Evolutionary conservation across 2,797 vertebrate genomes (phyloP).

Genomic region (Gymnothorax reevesii): DNA sequence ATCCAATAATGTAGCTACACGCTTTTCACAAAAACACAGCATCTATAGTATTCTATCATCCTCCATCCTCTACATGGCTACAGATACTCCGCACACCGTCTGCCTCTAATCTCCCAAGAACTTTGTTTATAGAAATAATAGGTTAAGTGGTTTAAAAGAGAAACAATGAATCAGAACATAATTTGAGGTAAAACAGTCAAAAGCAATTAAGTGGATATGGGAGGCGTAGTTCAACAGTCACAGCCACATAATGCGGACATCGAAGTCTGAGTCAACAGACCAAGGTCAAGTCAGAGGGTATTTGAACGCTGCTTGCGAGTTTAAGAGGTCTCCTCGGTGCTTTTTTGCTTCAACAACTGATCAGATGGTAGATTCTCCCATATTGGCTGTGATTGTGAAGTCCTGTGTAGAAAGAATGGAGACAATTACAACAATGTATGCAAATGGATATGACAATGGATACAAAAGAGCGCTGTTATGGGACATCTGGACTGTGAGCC

Average conservation of each 20-base stretch:
- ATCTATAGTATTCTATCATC: background rate
- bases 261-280: background rate
- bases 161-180: background rate
- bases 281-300: background rate
- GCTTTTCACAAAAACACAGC: slow-evolving; percentile 2
- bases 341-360: background rate
- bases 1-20: background rate
- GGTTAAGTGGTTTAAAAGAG: background rate
- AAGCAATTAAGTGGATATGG: background rate
- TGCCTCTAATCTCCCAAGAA: background rate
- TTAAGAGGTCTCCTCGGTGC: background rate
- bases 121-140: background rate
- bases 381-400: background rate
- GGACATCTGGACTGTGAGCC: background rate
- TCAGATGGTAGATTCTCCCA: slow-evolving; percentile 47
- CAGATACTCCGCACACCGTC: background rate
- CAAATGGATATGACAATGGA: slow-evolving; percentile 35
- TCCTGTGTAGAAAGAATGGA: slow-evolving; percentile 45
- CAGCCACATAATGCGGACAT: background rate
- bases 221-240: background rate
- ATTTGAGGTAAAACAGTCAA: background rate
- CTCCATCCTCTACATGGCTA: background rate
- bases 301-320: background rate
- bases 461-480: background rate
- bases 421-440: background rate